A percentile compares a stretch with the other conserved stretches of the same genome.
Evolutionary conservation across 1,140 invertebrate species (phyloP).

Genomic region (Micrasema longulum): DNA sequence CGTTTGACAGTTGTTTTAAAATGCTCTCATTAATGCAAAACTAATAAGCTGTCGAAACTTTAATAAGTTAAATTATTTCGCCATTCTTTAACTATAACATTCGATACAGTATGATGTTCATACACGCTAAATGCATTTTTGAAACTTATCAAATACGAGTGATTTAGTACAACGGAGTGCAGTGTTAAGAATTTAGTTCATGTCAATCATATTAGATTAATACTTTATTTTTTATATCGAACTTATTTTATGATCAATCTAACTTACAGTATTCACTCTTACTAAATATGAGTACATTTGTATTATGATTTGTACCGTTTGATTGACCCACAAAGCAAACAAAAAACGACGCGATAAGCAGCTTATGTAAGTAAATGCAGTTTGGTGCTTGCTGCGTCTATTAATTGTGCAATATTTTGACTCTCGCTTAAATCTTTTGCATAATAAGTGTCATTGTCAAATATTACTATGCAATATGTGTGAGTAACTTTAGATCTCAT

Average conservation of each 20-base stretch:
- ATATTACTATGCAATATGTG: slow-evolving; percentile 14
- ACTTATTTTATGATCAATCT: slow-evolving; percentile 5
- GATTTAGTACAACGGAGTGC: too few species aligned
- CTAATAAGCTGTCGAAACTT: too few species aligned
- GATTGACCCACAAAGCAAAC: slow-evolving; percentile 18
- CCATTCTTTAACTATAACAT: too few species aligned
- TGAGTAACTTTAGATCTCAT: slow-evolving; percentile 1
- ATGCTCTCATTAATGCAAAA: neutral
- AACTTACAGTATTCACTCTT: neutral
- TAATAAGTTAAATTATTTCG: too few species aligned
- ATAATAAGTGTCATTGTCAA: slow-evolving; percentile 34
- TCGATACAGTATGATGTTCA: too few species aligned
- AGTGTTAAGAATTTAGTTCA: neutral
- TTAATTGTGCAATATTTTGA: slow-evolving; percentile 19
- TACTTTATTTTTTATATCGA: neutral
- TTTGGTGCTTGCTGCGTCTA: slow-evolving; percentile 9
- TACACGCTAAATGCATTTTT: too few species aligned
- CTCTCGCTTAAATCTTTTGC: slow-evolving; percentile 33
- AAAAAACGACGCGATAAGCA: slow-evolving; percentile 4
- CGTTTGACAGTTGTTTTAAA: too few species aligned
- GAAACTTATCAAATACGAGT: too few species aligned
- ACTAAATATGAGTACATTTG: neutral
- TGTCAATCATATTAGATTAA: neutral
- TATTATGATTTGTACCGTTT: slow-evolving; percentile 20
- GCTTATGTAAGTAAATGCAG: slow-evolving; percentile 15